A percentile compares a stretch with the other conserved stretches of the same genome.
Evolutionary conservation across 2,888 invertebrate genomes (phyloP).

Genomic region (Abrostola triplasia): DNA sequence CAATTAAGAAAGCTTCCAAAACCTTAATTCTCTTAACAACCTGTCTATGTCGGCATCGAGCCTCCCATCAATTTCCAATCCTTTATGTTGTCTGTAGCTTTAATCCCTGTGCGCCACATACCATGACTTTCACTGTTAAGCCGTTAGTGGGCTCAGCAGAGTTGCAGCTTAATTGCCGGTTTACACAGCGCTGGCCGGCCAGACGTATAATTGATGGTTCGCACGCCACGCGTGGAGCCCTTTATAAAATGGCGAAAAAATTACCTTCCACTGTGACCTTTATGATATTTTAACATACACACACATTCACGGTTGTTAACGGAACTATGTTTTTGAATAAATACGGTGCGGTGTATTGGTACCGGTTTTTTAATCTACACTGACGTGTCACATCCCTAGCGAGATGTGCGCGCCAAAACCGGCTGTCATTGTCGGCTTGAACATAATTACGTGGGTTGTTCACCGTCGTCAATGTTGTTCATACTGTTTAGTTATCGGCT

Average conservation of each 20-base stretch:
- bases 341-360: background rate
- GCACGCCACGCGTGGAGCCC: constrained; percentile 1
- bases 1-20: background rate
- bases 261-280: constrained; percentile 1
- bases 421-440: too few species aligned
- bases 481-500: too few species aligned
- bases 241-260: constrained; percentile 4
- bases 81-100: background rate
- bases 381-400: too few species aligned
- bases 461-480: too few species aligned
- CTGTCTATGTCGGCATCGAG: background rate
- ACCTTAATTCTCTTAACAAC: background rate
- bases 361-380: background rate
- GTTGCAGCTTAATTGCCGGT: background rate
- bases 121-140: background rate
- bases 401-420: too few species aligned
- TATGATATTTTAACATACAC: background rate
- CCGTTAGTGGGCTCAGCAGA: background rate
- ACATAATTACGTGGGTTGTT: too few species aligned
- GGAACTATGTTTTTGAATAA: background rate
- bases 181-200: background rate
- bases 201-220: background rate
- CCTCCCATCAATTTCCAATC: background rate
- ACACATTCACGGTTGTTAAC: background rate
- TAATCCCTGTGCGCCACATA: background rate